phyloP scores from a whole-genome alignment of 2,113 vertebrate species.

The Bos javanicus region DNA sequence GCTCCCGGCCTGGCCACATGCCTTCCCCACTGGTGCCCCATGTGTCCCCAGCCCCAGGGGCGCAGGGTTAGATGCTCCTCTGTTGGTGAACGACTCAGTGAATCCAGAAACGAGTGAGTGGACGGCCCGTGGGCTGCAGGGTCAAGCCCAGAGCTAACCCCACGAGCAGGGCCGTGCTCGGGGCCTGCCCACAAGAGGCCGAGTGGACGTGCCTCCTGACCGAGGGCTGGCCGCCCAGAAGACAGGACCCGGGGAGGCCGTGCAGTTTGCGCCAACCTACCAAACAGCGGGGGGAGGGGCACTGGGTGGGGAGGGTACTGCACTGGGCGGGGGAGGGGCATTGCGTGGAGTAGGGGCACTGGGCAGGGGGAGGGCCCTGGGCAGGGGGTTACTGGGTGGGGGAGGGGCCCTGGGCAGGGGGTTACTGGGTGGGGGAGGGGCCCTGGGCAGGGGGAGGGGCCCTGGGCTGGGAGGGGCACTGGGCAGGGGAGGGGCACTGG shows the following conservation, averaged over 20 bases:
- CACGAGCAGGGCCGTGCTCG: rapidly evolving
- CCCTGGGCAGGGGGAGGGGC: no score
- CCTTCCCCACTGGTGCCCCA: no score
- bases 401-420: no score
- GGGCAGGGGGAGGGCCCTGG: no score
- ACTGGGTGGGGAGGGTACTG: no score
- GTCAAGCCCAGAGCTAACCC: background rate
- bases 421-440: no score
- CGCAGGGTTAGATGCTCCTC: background rate
- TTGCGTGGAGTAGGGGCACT: no score
- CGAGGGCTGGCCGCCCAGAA: background rate
- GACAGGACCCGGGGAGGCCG: background rate
- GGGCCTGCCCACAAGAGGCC: background rate
- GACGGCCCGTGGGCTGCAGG: rapidly evolving
- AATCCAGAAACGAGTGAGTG: rapidly evolving
- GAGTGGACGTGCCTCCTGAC: rapidly evolving
- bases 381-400: no score
- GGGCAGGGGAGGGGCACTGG: background rate
- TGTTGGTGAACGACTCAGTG: no score
- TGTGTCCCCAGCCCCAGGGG: background rate
- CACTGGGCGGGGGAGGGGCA: no score
- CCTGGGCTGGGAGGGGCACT: no score
- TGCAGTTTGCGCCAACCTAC: no score
- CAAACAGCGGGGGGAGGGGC: background rate
- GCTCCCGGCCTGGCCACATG: background rate